Evolutionary conservation across 2,888 invertebrate species (phyloP), one percentile per base, ranked within the genome.

Genomic region (Protophormia terraenovae): DNA sequence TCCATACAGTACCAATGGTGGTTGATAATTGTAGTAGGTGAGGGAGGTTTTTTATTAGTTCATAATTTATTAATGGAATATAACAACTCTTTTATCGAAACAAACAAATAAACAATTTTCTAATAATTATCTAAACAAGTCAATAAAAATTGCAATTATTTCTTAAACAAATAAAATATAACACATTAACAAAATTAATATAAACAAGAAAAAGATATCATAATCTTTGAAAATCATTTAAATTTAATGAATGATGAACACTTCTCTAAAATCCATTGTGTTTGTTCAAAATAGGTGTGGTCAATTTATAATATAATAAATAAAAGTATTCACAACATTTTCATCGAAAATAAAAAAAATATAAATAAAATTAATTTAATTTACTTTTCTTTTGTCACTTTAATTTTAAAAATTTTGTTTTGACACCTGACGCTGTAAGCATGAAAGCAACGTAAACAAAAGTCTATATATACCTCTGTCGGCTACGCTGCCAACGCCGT

Each of bases 391-490:
- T 60, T 73, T 55, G 72, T 8, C 64, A 45, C 64, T 38, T 38
- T 41, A 27, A 7, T 16, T 10, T 24, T 32, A 6, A 41, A 41
- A 4, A 16, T 50, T n/a, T 60, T 73, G 67, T 75, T 73, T 67
- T 67, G 66, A 58, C 55, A 73, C 66, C 55, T 80, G 38, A 58
- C 55, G 58, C 27, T 27, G 58, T 55, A 7, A 16, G 55, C n/a
- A n/a, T n/a, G n/a, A n/a, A n/a, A n/a, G 5, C 32, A 67, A 81
- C 29, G 38, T 75, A 75, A 81, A 75, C 81, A 81, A 81, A 60
- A 27, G 3, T 19, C 12, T 45, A 27, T 19, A n/a, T 5, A n/a
- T 32, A 38, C 27, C 3, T 53, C 71, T 27, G 72, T 16, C 22
- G n/a, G 12, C 73, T 58, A n/a, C 67, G 14, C 72, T 73, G 80